Conservation (phyloP, 2,888 invertebrate genomes). For the Norana najaformis region DNA sequence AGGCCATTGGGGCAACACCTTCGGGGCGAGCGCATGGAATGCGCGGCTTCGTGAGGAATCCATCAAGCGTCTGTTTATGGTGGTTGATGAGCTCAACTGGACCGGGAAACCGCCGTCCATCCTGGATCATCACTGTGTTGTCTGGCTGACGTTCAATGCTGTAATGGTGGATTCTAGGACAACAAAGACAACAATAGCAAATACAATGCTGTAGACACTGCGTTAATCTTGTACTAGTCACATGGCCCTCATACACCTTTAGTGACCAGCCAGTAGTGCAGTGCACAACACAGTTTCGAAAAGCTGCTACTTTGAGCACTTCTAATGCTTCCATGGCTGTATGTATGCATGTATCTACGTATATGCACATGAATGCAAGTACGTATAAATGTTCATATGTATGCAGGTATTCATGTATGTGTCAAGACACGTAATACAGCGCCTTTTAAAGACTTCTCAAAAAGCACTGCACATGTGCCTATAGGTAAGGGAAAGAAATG, state of each 20-base stretch:
- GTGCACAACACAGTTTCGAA: no score
- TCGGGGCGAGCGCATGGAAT: conserved; percentile 53
- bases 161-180: conserved; percentile 59
- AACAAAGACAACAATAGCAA: neutral
- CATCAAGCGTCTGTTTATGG: conserved; percentile 52
- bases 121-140: conserved; percentile 58
- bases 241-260: neutral
- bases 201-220: neutral
- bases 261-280: neutral
- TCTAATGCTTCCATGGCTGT: no score
- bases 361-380: no score
- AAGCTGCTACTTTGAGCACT: no score
- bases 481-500: neutral
- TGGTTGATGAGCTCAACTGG: conserved; percentile 60
- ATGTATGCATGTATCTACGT: no score
- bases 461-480: neutral
- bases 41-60: conserved; percentile 57
- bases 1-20: conserved; percentile 55
- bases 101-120: conserved; percentile 55
- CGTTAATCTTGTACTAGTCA: neutral
- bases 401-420: no score
- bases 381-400: no score
- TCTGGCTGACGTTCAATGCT: conserved; percentile 60
- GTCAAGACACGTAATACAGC: no score
- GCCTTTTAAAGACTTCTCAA: neutral